Base-by-base conservation (phyloP, 1,140 invertebrate species). In the Cotesia glomerata region DNA sequence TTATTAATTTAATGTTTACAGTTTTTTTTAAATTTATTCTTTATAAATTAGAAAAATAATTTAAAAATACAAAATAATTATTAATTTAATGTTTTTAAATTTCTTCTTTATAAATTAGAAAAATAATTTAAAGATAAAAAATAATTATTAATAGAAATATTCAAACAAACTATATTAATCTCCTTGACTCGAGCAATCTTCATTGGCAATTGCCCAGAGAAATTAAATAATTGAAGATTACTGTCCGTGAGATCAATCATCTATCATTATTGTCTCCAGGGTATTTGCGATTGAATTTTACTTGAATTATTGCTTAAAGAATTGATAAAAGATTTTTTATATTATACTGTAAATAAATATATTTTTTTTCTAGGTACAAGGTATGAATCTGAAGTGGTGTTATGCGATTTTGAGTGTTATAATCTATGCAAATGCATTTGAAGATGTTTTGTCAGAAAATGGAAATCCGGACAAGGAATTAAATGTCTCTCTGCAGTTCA, bases 371-470 rank as follows among this genome's bases (percentile, higher is more conserved):
- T 26, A 79, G 74, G 18, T 66, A 35, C 73, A 71, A 81, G 77
- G 75, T 62, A 81, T 82, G 81, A 72, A 69, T 72, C 76, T 77
- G 39, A 76, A 75, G 75, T 82, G 78, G 78, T 75, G 39, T 9
- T 81, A 74, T 64, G 63, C 75, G 16, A 64, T 76, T 49, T 26
- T 80, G 67, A 77, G 75, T 72, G 34, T 76, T 4, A 35, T 79
- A 52, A 39, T 78, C 14, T 76, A 2, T n/a, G 59, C 65, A 8
- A 69, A 45, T 45, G 70, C 54, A 0, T 58, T 76, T 45, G 39
- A 11, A 45, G 39, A 45, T 45, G 39, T 45, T 9, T 45, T 45
- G 8, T 45, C 39, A 45, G 39, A 45, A 45, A 45, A 45, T 45
- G 5, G 1, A 45, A 45, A 45, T 0, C n/a, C 11, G 1, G 58